These are phyloP conservation scores for Hydrochoerus hydrochaeris DNA, from an alignment of 2,113 vertebrate species.

Conservation along the genomic window DNA sequence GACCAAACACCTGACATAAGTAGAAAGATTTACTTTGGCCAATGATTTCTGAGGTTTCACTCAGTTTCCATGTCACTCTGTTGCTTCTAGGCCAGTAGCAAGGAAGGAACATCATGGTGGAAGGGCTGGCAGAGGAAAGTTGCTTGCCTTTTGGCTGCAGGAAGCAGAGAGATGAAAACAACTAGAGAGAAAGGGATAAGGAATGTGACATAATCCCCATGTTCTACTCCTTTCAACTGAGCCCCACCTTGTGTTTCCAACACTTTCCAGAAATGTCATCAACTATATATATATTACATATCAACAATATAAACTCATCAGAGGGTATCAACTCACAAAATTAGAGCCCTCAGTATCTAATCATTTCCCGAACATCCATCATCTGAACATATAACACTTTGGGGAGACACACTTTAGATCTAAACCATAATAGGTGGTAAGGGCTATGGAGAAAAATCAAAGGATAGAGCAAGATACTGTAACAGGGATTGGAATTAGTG, in stretches of 20 bases:
- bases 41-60: neutral
- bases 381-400: neutral
- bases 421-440: neutral
- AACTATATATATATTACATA: too few species aligned
- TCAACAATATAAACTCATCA: neutral
- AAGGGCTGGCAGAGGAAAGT: neutral
- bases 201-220: too few species aligned
- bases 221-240: neutral
- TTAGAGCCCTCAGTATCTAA: neutral
- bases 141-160: neutral
- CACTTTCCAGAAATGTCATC: neutral
- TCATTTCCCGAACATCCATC: neutral
- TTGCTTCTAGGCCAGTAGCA: neutral
- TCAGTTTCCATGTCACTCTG: neutral
- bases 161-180: neutral
- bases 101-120: neutral
- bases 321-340: neutral
- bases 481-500: neutral
- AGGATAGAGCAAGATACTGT: neutral
- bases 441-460: neutral
- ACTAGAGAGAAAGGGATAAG: neutral
- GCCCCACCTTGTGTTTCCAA: neutral
- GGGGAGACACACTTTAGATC: neutral
- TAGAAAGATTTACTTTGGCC: neutral
- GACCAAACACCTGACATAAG: neutral